Percentiles rank a stretch among this genome's conserved stretches.
Evolutionary conservation across 2,797 vertebrate species (phyloP).

Genomic region (Enteromius argenteus): DNA sequence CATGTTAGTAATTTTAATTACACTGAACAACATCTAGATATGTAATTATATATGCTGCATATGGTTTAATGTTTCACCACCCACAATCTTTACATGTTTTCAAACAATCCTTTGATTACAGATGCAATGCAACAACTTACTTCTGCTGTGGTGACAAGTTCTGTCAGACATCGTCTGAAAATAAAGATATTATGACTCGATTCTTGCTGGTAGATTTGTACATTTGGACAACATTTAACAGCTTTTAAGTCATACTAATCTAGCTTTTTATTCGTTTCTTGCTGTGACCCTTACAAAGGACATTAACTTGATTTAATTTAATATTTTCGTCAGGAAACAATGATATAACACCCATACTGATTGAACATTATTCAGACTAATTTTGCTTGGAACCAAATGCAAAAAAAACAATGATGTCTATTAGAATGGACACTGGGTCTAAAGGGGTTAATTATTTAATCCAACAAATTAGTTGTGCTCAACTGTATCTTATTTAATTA

Average conservation of each 20-base stretch:
- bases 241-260: background rate
- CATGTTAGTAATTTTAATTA: background rate
- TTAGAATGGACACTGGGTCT: conserved; percentile 10
- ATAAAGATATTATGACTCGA: background rate
- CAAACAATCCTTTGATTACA: background rate
- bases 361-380: background rate
- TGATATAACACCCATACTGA: background rate
- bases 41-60: background rate
- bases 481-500: conserved; percentile 16
- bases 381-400: background rate
- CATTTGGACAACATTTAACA: background rate
- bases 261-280: background rate
- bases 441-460: conserved; percentile 17
- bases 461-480: background rate
- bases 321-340: background rate
- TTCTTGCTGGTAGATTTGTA: background rate
- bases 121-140: background rate
- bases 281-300: background rate
- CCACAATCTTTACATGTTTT: background rate
- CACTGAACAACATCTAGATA: background rate
- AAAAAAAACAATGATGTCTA: background rate
- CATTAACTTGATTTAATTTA: background rate
- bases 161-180: background rate
- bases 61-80: background rate
- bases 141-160: background rate